Base-by-base conservation (phyloP, 2,797 vertebrate genomes). In the Alectoris magna region DNA sequence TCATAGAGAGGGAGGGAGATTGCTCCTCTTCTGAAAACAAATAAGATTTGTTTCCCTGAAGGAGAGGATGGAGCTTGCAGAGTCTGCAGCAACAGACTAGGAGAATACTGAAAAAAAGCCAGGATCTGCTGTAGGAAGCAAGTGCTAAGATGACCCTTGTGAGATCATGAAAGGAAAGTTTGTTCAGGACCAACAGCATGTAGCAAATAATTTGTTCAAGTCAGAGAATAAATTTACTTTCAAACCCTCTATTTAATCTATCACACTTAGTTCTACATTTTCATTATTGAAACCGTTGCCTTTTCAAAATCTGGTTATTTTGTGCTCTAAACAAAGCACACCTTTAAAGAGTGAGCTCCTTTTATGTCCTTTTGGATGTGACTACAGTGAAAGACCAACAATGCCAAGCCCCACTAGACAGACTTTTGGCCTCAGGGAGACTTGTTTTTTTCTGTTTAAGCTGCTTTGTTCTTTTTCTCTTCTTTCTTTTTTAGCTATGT, bases 11-110 rank as follows among this genome's bases (percentile, higher is more conserved):
- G 49, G 80, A 88, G 67, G 15, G 60, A 82, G 43, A 60, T 44
- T 53, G 69, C 41, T 66, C 10, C 31, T 78, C 21, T 77, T 72
- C 63, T 78, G 93, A 91, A 81, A 94, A 76, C 49, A 92, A 91
- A 91, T 88, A 68, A 91, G 73, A 14, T 78, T 75, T 74, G 27
- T 70, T 27, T 91, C 73, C 49, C 73, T 75, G 76, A 85, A 81
- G 90, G 76, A 38, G 17, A 62, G 48, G 48, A 24, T 31, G 15
- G 27, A 83, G 48, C 58, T 85, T 87, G 34, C 34, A 44, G 44
- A 58, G 21, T 56, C 46, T 85, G 72, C 26, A 41, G 53, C 36
- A 70, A 0, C 31, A 68, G 69, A 8, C 34, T 38, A 22, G 36
- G 51, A 76, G 76, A 91, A 84, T n/a, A 14, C 60, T 59, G 26